Evolutionary conservation across 2,113 vertebrate species (phyloP), one percentile per base, ranked within the genome.

Genomic region (Neodontobutis hainanensis): DNA sequence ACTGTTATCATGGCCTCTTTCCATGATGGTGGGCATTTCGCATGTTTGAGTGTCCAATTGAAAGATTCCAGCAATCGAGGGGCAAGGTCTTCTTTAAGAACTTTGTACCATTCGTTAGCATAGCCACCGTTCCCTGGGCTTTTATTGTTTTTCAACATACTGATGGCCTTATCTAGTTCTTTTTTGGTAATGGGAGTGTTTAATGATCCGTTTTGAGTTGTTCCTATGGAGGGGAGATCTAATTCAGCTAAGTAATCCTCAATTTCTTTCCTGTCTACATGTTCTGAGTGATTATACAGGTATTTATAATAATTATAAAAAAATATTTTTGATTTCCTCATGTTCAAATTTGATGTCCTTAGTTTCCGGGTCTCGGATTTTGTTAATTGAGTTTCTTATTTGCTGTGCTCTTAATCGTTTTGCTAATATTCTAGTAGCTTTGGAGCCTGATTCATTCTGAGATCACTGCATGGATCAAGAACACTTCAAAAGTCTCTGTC

Each of bases 181-280:
- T 42, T 43, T 19, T 43, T 15, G 10, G n/a, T 58, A 2, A 58
- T 58, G 4, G 3, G 8, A 4, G 14, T 5, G 5, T 34, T 42
- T 43, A 58, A 16, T 11, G 1, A 5, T n/a, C n/a, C n/a, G n/a
- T n/a, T 43, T n/a, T n/a, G n/a, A n/a, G n/a, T n/a, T n/a, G 14
- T 8, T 3, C 56, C 56, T 12, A 56, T 56, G n/a, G 48, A 42
- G n/a, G 35, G 47, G 9, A 63, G 32, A 11, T 63, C 61, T 40
- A 64, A 14, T 11, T 48, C 8, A 11, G 10, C 6, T 15, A 64
- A 8, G 6, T 16, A 19, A 40, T 64, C 9, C 42, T 19, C 15
- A 8, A 42, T 64, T 27, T 11, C 6, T 5, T n/a, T 46, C 40
- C 49, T n/a, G n/a, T 49, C 34, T 5, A 15, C 27, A 0, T 2